Conservation (phyloP, 2,113 vertebrate species). For the Amphiprion percula region DNA sequence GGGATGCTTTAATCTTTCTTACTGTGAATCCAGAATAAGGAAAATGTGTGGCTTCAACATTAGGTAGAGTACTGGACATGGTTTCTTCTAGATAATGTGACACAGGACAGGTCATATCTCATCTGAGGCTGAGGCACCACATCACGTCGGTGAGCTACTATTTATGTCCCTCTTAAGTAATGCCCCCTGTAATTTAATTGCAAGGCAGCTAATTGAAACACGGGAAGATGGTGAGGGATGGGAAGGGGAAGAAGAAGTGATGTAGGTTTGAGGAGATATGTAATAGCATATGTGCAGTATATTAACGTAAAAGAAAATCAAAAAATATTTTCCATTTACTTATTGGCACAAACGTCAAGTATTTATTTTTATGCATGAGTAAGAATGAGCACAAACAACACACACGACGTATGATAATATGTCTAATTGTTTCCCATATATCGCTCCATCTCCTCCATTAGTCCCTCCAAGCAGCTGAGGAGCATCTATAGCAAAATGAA, state of each 20-base stretch:
- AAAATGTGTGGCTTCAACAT: background rate
- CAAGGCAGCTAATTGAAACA: conserved; percentile 90
- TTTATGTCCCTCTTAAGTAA: conserved; percentile 89
- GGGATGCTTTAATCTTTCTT: too few relatives aligned
- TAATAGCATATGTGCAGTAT: background rate
- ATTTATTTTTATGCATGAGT: background rate
- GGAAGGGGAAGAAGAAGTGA: background rate
- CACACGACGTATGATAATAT: conserved; percentile 20
- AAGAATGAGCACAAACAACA: background rate
- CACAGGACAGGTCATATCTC: conserved; percentile 66
- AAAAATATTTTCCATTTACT: background rate
- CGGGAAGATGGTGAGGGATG: conserved; percentile 17
- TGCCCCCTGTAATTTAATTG: conserved; percentile 92
- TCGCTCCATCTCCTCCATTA: conserved; percentile 77
- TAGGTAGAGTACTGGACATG: background rate
- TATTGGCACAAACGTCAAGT: background rate
- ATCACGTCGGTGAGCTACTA: conserved; percentile 86
- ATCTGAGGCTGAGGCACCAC: conserved; percentile 72
- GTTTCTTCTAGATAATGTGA: conserved; percentile 15
- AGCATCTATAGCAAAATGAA: conserved; percentile 73
- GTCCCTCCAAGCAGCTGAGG: conserved; percentile 63
- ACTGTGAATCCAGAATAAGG: background rate
- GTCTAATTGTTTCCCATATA: conserved; percentile 70
- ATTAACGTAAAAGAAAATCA: background rate
- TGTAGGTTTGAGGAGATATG: background rate